Percentiles rank a stretch among this genome's conserved stretches.
phyloP scores from a whole-genome alignment of 2,888 invertebrate species.

The Melolontha melolontha region DNA sequence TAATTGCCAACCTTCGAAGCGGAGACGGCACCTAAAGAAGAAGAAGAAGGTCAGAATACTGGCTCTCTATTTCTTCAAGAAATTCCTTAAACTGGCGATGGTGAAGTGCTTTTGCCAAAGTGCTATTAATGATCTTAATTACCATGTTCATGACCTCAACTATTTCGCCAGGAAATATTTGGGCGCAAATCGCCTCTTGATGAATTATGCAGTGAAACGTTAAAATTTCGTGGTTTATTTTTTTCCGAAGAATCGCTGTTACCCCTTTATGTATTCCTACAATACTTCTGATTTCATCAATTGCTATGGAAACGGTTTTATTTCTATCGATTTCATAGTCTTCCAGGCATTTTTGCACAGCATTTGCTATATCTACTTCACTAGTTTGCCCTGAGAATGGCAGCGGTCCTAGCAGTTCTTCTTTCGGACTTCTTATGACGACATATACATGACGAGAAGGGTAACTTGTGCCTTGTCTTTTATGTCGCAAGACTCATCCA shows the following conservation, averaged over 20 bases:
- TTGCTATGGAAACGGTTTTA: conserved; percentile 51
- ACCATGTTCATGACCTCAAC: conserved; percentile 52
- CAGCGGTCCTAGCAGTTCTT: conserved; percentile 49
- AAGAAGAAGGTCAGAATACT: too few species aligned
- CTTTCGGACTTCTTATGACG: conserved; percentile 47
- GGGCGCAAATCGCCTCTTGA: conserved; percentile 46
- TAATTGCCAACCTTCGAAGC: too few species aligned
- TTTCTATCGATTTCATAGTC: conserved; percentile 48
- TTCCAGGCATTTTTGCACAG: conserved; percentile 49
- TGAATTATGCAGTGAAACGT: conserved; percentile 48
- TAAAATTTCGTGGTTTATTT: conserved; percentile 43
- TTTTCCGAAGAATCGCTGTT: conserved; percentile 41
- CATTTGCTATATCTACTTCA: conserved; percentile 54
- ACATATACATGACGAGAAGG: conserved; percentile 53
- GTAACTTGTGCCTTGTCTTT: conserved; percentile 54
- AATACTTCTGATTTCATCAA: conserved; percentile 47
- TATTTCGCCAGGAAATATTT: conserved; percentile 50
- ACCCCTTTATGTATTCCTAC: conserved; percentile 45
- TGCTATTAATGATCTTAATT: conserved; percentile 51
- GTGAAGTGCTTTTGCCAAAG: conserved; percentile 48
- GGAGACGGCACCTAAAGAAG: too few species aligned
- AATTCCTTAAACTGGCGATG: conserved; percentile 49
- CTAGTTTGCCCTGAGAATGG: conserved; percentile 48
- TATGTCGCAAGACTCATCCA: conserved; percentile 55
- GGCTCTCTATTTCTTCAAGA: conserved; percentile 45